Percentiles rank a stretch among this genome's conserved stretches.
Evolutionary conservation across 2,888 invertebrate genomes (phyloP).

Genomic region (Coleophora deauratella): DNA sequence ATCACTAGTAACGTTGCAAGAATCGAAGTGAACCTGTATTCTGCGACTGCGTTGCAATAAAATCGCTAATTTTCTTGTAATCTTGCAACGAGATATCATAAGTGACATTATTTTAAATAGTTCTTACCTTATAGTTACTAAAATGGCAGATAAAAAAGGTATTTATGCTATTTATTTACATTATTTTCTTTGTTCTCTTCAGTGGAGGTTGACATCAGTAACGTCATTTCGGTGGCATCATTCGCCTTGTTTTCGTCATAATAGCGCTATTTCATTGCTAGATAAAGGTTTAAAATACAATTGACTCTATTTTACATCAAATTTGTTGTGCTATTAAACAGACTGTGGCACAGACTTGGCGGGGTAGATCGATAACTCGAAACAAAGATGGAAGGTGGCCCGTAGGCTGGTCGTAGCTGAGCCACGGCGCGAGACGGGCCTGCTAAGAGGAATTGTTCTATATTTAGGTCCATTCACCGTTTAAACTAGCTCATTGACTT

Average conservation of each 20-base stretch:
- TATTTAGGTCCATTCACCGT: constrained; percentile 29
- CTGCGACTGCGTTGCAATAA: constrained; percentile 46
- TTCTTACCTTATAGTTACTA: constrained; percentile 43
- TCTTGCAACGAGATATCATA: constrained; percentile 26
- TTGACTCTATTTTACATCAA: constrained; percentile 5
- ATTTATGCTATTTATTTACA: constrained; percentile 49
- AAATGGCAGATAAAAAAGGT: constrained; percentile 75
- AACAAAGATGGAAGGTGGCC: constrained; percentile 57
- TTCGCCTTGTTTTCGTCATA: constrained; percentile 24
- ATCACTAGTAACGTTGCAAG: constrained; percentile 37
- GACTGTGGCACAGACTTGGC: constrained; percentile 6
- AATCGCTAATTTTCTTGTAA: constrained; percentile 30
- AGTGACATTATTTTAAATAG: constrained; percentile 36
- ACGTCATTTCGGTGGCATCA: constrained; percentile 47
- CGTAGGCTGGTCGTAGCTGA: constrained; percentile 19
- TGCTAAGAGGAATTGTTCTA: constrained; percentile 27
- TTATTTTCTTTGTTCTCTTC: constrained; percentile 57
- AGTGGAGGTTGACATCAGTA: constrained; percentile 60
- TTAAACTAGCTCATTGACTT: constrained; percentile 13
- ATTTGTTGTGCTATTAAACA: constrained; percentile 7
- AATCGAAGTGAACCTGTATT: constrained; percentile 28
- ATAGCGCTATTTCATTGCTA: neutral
- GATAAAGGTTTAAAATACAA: neutral
- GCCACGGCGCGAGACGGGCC: constrained; percentile 16
- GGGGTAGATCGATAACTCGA: constrained; percentile 43